A percentile compares a stretch with the other conserved stretches of the same genome.
Conservation (phyloP, 2,113 vertebrate species). For the Gracilinanus agilis region DNA sequence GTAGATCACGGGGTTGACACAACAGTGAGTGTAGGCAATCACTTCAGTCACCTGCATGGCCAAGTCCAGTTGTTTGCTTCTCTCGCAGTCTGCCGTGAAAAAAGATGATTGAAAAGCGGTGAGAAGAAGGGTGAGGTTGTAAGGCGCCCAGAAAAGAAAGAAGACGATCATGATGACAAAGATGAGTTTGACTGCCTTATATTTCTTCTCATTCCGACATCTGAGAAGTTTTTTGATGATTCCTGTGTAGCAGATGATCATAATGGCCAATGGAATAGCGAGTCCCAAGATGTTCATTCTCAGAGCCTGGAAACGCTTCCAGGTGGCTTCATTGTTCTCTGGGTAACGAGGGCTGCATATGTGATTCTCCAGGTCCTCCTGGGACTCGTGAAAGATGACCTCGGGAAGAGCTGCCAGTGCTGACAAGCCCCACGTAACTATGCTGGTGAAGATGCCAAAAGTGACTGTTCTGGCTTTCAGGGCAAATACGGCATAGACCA, state of each 20-base stretch:
- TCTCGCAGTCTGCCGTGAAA: constrained; percentile 65
- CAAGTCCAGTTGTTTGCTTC: constrained; percentile 58
- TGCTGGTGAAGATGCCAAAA: constrained; percentile 82
- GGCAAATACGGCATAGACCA: constrained; percentile 88
- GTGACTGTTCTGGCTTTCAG: constrained; percentile 81
- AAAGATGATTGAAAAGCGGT: constrained; percentile 81
- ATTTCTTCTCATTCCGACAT: constrained; percentile 85
- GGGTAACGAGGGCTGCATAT: constrained; percentile 76
- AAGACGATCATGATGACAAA: constrained; percentile 90
- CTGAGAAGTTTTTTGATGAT: constrained; percentile 87
- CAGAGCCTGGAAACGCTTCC: constrained; percentile 86
- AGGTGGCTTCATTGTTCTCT: constrained; percentile 25
- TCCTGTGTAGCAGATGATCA: constrained; percentile 90
- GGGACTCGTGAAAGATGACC: constrained; percentile 65
- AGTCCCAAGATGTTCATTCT: constrained; percentile 88
- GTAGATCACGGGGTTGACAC: constrained; percentile 94
- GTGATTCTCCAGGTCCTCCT: rapidly evolving
- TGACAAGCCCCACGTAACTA: constrained; percentile 80
- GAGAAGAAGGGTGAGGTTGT: constrained; percentile 89
- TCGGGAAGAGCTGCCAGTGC: constrained; percentile 87
- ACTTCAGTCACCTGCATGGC: constrained; percentile 87
- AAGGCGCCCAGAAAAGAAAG: constrained; percentile 93
- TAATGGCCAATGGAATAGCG: constrained; percentile 87
- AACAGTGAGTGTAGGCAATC: constrained; percentile 90
- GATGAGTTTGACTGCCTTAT: constrained; percentile 90